Base-by-base conservation (phyloP, 2,888 invertebrate genomes). In the Sericinus montela region DNA sequence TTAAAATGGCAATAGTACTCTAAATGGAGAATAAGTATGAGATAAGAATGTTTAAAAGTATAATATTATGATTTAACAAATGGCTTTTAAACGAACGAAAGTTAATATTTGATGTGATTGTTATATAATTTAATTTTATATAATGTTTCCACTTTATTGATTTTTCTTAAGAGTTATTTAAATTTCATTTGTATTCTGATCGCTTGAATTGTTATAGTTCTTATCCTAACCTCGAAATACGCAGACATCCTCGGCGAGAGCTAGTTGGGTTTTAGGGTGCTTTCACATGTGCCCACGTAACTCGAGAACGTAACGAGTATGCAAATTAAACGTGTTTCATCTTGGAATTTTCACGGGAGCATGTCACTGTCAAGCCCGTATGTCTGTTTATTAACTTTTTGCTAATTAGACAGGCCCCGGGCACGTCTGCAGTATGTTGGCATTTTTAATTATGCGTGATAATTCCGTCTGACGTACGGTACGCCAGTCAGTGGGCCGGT, bases 301-400 rank as follows among this genome's bases (percentile, higher is more conserved):
- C 73, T 70, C 69, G 62, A 61, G 68, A 62, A 59, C 60, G 58
- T 69, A 69, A 70, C 69, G 72, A 71, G 75, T 73, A 75, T 77
- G 79, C 74, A 86, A 87, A 88, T 88, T 86, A 87, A 87, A 80
- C 82, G 76, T 79, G 76, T 84, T 82, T 85, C 86, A 86, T 86
- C 85, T 85, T 86, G 84, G 77, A 80, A 78, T 86, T 84, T 87
- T 80, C 82, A 83, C 79, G 78, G 77, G 76, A 75, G 81, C 85
- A 63, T 79, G 85, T 88, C 86, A 86, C 81, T 87, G 88, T 87
- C 88, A 78, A 70, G 76, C 76, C 54, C 69, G 74, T 75, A 73
- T 69, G 84, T 82, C 80, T 83, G 86, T 85, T 84, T 85, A 86
- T 86, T 86, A 88, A 86, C 86, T 86, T 87, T 86, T 86, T 87